Conservation (phyloP, 2,113 vertebrate genomes). For the Fregetta grallaria region DNA sequence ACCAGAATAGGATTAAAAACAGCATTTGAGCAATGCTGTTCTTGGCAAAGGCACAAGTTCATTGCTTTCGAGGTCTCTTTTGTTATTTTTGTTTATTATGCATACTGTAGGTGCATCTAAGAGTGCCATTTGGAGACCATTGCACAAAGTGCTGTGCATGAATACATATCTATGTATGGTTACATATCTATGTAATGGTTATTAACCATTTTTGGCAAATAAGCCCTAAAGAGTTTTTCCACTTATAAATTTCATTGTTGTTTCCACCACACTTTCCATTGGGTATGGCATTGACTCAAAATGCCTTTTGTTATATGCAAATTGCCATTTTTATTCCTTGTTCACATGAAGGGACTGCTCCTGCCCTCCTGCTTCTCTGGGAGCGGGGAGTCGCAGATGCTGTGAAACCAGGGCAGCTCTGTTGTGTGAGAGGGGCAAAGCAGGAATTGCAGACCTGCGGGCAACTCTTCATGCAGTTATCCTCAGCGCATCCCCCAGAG, state of each 20-base stretch:
- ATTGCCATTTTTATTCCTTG: background rate
- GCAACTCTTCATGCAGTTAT: accelerated
- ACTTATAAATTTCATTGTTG: background rate
- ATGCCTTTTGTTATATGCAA: background rate
- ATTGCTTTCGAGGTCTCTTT: conserved; percentile 22
- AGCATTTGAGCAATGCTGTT: background rate
- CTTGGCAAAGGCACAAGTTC: background rate
- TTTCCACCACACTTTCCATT: background rate
- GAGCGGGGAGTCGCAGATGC: background rate
- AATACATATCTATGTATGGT: background rate
- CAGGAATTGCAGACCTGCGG: background rate
- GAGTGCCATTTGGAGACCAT: conserved; percentile 12
- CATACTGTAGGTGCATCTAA: background rate
- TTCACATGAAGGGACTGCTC: background rate
- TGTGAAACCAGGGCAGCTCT: background rate
- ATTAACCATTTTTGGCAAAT: background rate
- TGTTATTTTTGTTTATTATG: conserved; percentile 43
- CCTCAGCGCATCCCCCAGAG: background rate
- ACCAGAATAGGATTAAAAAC: background rate
- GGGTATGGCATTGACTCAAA: background rate
- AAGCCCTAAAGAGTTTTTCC: background rate
- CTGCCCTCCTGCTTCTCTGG: background rate
- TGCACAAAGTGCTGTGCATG: background rate
- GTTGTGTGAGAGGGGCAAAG: background rate
- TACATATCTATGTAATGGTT: too few relatives aligned